A percentile compares a stretch with the other conserved stretches of the same genome.
phyloP scores from a whole-genome alignment of 2,888 invertebrate genomes.

The Sarcophaga carnaria region DNA sequence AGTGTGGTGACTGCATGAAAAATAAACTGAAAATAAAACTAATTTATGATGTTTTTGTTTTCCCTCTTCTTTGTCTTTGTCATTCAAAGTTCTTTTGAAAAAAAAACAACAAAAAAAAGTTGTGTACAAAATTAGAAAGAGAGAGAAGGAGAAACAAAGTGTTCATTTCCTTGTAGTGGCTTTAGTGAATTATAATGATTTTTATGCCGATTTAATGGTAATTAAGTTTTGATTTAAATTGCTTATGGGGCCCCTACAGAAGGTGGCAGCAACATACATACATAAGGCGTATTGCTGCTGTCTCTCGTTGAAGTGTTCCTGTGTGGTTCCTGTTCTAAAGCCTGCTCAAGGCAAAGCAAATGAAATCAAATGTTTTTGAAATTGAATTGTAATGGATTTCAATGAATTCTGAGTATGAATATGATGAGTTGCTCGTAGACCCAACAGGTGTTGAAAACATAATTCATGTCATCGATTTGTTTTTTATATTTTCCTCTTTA shows the following conservation, averaged over 20 bases:
- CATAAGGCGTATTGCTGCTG: background rate
- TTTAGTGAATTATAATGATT: slow-evolving; percentile 67
- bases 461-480: slow-evolving; percentile 50
- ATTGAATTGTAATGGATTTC: slow-evolving; percentile 2
- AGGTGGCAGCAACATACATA: slow-evolving; percentile 30
- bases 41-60: slow-evolving; percentile 65
- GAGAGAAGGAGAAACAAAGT: background rate
- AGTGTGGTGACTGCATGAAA: slow-evolving; percentile 9
- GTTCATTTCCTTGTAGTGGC: slow-evolving; percentile 57
- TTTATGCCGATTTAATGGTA: slow-evolving; percentile 69
- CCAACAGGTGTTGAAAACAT: slow-evolving; percentile 65
- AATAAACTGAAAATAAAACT: slow-evolving; percentile 52
- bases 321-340: slow-evolving; percentile 34
- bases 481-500: slow-evolving; percentile 35
- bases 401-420: background rate
- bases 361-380: slow-evolving; percentile 7
- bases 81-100: slow-evolving; percentile 33
- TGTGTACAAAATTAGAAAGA: no score
- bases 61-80: slow-evolving; percentile 3
- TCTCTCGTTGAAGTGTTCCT: background rate
- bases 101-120: background rate
- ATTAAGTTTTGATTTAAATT: slow-evolving; percentile 71
- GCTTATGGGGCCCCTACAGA: slow-evolving; percentile 26
- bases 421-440: slow-evolving; percentile 17
- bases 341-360: background rate